Evolutionary conservation across 2,797 vertebrate species (phyloP).

Genomic region (Sebastes flavidus): DNA sequence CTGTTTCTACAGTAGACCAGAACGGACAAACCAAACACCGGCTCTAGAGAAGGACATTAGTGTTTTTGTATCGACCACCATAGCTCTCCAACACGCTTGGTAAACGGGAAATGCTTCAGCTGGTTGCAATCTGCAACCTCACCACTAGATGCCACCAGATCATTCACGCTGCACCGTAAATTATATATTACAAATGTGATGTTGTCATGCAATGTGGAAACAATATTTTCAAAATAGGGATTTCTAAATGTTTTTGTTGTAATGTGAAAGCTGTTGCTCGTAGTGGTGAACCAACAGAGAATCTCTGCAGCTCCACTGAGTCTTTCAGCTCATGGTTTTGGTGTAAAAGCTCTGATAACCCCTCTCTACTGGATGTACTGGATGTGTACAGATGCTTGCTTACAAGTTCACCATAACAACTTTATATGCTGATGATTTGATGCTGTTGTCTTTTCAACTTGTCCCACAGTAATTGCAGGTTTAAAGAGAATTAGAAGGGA

Average conservation of each 20-base stretch:
- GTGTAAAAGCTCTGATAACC: neutral
- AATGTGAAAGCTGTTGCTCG: neutral
- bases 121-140: too few species aligned
- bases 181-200: fast-evolving
- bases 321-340: neutral
- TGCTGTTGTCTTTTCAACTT: neutral
- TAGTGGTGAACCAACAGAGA: neutral
- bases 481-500: too few species aligned
- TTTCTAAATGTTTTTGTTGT: neutral
- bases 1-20: too few species aligned
- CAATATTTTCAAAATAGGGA: neutral
- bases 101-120: too few species aligned
- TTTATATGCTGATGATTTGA: neutral
- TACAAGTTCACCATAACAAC: neutral
- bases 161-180: neutral
- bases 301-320: too few species aligned
- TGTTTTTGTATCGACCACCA: too few species aligned
- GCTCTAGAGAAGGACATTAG: too few species aligned
- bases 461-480: too few species aligned
- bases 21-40: too few species aligned
- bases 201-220: neutral
- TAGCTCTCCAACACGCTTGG: too few species aligned
- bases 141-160: neutral
- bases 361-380: too few species aligned
- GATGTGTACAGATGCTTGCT: too few species aligned